Conservation (phyloP, 2,113 vertebrate species). For the Cebidichthys violaceus region DNA sequence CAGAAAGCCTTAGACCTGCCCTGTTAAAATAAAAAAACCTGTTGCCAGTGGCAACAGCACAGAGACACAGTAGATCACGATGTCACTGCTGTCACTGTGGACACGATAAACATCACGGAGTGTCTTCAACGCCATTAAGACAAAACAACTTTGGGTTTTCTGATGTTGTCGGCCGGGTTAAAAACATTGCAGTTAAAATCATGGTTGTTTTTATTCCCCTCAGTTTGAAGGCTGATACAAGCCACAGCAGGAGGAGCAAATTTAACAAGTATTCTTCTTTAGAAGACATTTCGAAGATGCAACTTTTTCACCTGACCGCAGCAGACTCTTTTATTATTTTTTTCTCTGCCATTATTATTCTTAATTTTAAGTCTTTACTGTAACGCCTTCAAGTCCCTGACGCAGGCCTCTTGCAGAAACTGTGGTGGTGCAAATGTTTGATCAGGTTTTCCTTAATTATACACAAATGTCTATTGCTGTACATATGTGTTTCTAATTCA, state of each 20-base stretch:
- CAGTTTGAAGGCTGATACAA: neutral
- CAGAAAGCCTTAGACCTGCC: constrained; percentile 28
- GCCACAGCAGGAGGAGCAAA: neutral
- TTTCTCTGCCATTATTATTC: neutral
- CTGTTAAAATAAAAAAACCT: constrained; percentile 39
- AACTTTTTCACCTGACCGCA: constrained; percentile 14
- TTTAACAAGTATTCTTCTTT: neutral
- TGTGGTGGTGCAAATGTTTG: constrained; percentile 48
- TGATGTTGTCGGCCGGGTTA: neutral
- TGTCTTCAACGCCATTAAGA: constrained; percentile 8
- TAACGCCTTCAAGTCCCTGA: neutral
- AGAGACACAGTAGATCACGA: constrained; percentile 24
- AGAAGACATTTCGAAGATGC: constrained; percentile 1
- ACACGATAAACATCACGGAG: constrained; percentile 33
- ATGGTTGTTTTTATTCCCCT: neutral
- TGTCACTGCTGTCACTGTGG: constrained; percentile 48
- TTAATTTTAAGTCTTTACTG: neutral
- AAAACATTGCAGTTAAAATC: neutral
- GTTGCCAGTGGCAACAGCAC: constrained; percentile 74
- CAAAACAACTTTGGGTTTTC: neutral
- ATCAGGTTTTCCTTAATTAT: constrained; percentile 40
- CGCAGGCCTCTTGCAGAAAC: constrained; percentile 10
- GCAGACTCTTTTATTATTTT: neutral
- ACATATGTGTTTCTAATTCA: constrained; percentile 49
- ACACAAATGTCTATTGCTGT: constrained; percentile 59